Base-by-base conservation (phyloP, 2,113 vertebrate species). In the Triplophysa rosa region DNA sequence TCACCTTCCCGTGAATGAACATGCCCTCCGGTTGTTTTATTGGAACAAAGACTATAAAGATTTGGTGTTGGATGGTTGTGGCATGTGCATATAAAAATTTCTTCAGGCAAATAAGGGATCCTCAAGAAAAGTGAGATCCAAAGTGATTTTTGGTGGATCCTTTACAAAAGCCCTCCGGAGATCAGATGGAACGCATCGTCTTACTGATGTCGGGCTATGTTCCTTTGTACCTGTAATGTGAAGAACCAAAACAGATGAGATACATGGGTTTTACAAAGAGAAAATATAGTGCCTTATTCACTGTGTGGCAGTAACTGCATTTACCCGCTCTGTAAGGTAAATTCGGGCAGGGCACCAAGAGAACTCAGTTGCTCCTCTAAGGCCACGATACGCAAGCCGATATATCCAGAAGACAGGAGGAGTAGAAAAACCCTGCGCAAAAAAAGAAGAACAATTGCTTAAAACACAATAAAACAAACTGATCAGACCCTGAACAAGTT, bases 341-440 rank as follows among this genome's bases (percentile, higher is more conserved):
- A 89, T 74, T 91, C 87, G 0, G 94, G 90, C 84, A 92, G 84
- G 0, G 93, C 93, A 13, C 92, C 94, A 0, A 88, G 47, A 0
- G 92, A 88, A 0, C 56, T 91, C 84, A 96, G 85, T 88, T 95
- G 95, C 78, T 95, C 90, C 81, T 97, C 95, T 84, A 97, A 85
- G 59, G 94, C 94, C 40, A 87, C 76, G 0, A 96, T 94, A 23
- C 95, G 93, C 67, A 96, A 86, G 3, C 94, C 93, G 0, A 97
- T 94, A 87, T 96, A 96, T 12, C 93, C 94, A 0, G 94, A 96
- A 63, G 94, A 95, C 76, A 96, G 82, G 81, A 97, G 91, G 77
- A 96, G 86, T 72, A 94, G 85, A 78, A 95, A 84, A 73, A 94
- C 93, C 87, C 95, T 96, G 86, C 58, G 0, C 21, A 61, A 76